Evolutionary conservation across 1,140 invertebrate species (phyloP).

Genomic region (Drosophila funebris): DNA sequence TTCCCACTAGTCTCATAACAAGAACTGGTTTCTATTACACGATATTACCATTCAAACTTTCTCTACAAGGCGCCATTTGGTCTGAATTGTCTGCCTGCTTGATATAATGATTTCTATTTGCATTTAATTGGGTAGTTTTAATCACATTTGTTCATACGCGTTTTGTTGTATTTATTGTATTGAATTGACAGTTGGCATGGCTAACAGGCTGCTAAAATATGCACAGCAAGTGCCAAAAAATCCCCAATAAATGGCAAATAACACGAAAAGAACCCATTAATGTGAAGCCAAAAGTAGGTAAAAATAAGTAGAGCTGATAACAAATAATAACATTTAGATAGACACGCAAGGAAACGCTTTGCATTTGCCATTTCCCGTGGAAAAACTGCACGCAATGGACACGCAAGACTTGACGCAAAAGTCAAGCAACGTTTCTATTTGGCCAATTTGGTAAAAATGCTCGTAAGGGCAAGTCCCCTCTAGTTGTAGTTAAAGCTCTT

Average conservation of each 20-base stretch:
- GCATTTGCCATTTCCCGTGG: slow-evolving; percentile 62
- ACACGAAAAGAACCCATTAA: slow-evolving; percentile 70
- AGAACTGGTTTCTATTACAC: too few relatives aligned
- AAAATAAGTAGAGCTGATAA: slow-evolving; percentile 61
- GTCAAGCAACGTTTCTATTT: slow-evolving; percentile 50
- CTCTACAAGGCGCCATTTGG: too few relatives aligned
- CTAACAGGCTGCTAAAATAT: slow-evolving; percentile 59
- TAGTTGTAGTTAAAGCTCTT: background rate
- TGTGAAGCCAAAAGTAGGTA: slow-evolving; percentile 47
- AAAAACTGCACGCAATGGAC: slow-evolving; percentile 54
- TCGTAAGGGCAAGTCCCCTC: too few relatives aligned
- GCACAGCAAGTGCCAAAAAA: slow-evolving; percentile 53
- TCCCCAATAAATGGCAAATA: slow-evolving; percentile 45
- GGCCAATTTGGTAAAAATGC: slow-evolving; percentile 30
- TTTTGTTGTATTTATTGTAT: slow-evolving; percentile 7
- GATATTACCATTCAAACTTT: too few relatives aligned
- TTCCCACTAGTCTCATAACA: too few relatives aligned
- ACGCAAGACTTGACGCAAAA: slow-evolving; percentile 49
- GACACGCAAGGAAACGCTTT: slow-evolving; percentile 73
- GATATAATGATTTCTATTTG: slow-evolving; percentile 25
- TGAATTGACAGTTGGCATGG: slow-evolving; percentile 3
- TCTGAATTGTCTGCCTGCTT: background rate
- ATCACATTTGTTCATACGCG: slow-evolving; percentile 52
- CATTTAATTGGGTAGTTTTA: slow-evolving; percentile 56
- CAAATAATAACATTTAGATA: slow-evolving; percentile 76